These are phyloP conservation scores for Forficula auricularia DNA, from an alignment of 1,140 invertebrate species.

Conservation along the genomic window DNA sequence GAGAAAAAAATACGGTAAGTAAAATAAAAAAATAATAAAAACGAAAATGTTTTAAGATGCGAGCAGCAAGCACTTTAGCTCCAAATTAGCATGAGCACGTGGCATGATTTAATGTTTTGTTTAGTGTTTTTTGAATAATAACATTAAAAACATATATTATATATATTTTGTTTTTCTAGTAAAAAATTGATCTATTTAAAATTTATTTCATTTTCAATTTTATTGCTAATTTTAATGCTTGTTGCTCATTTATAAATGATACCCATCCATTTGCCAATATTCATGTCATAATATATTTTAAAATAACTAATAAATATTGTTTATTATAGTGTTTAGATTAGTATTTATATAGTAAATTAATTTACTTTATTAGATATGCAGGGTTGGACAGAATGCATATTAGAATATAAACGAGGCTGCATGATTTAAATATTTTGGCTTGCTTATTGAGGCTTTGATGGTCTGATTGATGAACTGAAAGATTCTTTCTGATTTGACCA, in stretches of 20 bases:
- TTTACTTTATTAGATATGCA: no score
- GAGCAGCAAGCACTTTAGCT: neutral
- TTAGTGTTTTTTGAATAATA: neutral
- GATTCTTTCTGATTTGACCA: no score
- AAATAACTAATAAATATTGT: no score
- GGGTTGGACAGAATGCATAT: no score
- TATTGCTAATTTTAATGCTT: neutral
- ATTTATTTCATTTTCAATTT: constrained; percentile 8
- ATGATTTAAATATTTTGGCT: no score
- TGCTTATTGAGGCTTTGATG: no score
- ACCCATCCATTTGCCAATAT: neutral
- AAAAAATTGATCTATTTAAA: constrained; percentile 1
- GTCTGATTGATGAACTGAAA: no score
- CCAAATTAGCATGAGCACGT: neutral
- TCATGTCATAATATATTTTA: neutral
- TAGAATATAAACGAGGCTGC: no score
- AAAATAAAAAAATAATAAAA: constrained; percentile 9
- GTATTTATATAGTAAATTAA: no score
- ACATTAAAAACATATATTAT: constrained; percentile 1
- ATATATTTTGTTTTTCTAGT: constrained; percentile 4
- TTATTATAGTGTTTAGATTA: no score
- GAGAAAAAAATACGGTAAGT: constrained; percentile 63
- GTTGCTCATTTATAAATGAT: no score
- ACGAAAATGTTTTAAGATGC: neutral
- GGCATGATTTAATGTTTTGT: neutral